Base-by-base conservation (phyloP, 2,797 vertebrate species). In the Schizopygopsis malacanthus region DNA sequence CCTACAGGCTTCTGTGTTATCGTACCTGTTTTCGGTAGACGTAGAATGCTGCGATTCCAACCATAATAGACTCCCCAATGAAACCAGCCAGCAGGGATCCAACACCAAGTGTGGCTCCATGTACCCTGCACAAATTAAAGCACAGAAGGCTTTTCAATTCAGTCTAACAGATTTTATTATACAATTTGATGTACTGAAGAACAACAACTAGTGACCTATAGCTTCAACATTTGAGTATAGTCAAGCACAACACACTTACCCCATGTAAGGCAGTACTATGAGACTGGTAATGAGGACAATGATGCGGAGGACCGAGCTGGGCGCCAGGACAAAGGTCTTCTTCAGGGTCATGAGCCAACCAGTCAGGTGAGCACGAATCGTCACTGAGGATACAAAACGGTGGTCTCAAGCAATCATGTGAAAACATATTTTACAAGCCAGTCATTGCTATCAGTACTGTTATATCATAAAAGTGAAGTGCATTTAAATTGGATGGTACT, bases 321-420 rank as follows among this genome's bases (percentile, higher is more conserved):
- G 98, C 15, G 98, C 98, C 96, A 99, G 90, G 76, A 99, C 98
- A 81, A 98, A 99, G 50, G 98, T 99, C 94, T 99, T 99, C 95
- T 99, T 99, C 89, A 99, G 95, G 37, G 98, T 99, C 98, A 99
- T 99, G 92, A 99, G 96, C 98, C 98, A 99, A 72, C 98, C 98
- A 7, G 98, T 99, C 91, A 99, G 93, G 91, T 99, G 97, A 25
- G 98, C 98, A 91, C 98, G 94, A 87, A 99, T 96, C 0, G 98
- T 99, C 92, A 99, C 98, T 99, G 92, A 56, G 37, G 43, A 50
- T 13, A 85, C 41, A 65, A 22, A 88, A 82, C 15, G 56, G 56
- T 16, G 4, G n/a, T 45, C 2, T 52, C 45, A 39, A 52, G 47
- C 20, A 56, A 78, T 78, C 61, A 54, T 28, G n/a, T 72, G 20